Evolutionary conservation across 2,888 invertebrate species (phyloP).

Genomic region (Thelaira solivaga): DNA sequence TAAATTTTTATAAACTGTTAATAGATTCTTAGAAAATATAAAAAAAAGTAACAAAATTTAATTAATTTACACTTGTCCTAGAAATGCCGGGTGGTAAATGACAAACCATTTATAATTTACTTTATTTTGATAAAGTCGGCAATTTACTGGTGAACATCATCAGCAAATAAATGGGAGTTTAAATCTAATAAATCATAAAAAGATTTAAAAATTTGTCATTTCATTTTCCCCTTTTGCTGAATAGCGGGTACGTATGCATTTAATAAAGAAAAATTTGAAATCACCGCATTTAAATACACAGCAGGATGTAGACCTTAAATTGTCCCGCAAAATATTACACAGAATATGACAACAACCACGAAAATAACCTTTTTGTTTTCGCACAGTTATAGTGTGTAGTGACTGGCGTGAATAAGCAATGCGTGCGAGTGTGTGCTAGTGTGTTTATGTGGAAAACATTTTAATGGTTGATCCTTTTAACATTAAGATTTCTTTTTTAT

Average conservation of each 20-base stretch:
- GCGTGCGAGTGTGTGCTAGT: background rate
- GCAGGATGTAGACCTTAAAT: conserved; percentile 76
- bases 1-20: conserved; percentile 55
- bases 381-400: background rate
- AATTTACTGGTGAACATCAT: conserved; percentile 5
- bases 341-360: conserved; percentile 49
- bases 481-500: conserved; percentile 67
- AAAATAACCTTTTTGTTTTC: background rate
- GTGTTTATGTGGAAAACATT: conserved; percentile 61
- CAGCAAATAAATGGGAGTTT: conserved; percentile 38
- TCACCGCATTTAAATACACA: conserved; percentile 74
- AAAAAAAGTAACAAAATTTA: conserved; percentile 27
- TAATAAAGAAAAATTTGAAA: conserved; percentile 60
- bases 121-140: conserved; percentile 32
- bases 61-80: conserved; percentile 53
- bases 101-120: too few relatives aligned
- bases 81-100: conserved; percentile 13
- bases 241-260: too few relatives aligned
- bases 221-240: conserved; percentile 57
- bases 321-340: conserved; percentile 71
- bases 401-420: too few relatives aligned
- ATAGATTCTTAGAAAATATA: conserved; percentile 54
- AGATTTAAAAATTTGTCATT: conserved; percentile 73
- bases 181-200: conserved; percentile 71
- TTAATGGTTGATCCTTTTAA: conserved; percentile 56